A percentile compares a stretch with the other conserved stretches of the same genome.
Evolutionary conservation across 2,797 vertebrate species (phyloP).

Genomic region (Odontamblyopus lacepedii): DNA sequence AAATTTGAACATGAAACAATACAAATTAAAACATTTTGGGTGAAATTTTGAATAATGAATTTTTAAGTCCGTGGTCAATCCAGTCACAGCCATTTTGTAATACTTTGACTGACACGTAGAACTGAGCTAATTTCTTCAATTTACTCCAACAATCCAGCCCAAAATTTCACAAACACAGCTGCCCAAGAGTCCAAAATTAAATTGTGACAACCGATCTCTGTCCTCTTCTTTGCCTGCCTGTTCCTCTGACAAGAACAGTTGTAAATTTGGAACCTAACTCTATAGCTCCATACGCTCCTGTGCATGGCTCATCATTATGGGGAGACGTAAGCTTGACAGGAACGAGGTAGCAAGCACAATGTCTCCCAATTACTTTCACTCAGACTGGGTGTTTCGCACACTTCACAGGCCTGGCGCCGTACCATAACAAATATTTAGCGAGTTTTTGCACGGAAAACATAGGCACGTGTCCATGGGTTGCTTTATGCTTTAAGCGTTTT

Average conservation of each 20-base stretch:
- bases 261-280: constrained; percentile 12
- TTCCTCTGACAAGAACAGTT: constrained; percentile 10
- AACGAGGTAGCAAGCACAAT: neutral
- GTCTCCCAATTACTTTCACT: constrained; percentile 8
- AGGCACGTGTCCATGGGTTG: constrained; percentile 23
- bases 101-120: neutral
- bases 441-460: constrained; percentile 41
- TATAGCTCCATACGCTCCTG: constrained; percentile 4
- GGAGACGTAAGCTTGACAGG: neutral
- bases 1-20: too few species aligned
- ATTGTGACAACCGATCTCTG: neutral
- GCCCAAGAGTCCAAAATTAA: constrained; percentile 3
- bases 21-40: too few species aligned
- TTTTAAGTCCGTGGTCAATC: neutral
- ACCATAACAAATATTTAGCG: constrained; percentile 40
- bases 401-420: constrained; percentile 2
- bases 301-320: constrained; percentile 10
- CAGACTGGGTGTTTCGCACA: constrained; percentile 8
- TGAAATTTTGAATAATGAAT: too few species aligned
- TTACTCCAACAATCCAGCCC: neutral
- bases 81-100: neutral
- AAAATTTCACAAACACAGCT: neutral
- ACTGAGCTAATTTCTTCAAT: neutral
- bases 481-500: constrained; percentile 16
- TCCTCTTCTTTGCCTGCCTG: constrained; percentile 1